A percentile compares a stretch with the other conserved stretches of the same genome.
Conservation (phyloP, 2,888 invertebrate species). For the Caenorhabditis macrosperma region DNA sequence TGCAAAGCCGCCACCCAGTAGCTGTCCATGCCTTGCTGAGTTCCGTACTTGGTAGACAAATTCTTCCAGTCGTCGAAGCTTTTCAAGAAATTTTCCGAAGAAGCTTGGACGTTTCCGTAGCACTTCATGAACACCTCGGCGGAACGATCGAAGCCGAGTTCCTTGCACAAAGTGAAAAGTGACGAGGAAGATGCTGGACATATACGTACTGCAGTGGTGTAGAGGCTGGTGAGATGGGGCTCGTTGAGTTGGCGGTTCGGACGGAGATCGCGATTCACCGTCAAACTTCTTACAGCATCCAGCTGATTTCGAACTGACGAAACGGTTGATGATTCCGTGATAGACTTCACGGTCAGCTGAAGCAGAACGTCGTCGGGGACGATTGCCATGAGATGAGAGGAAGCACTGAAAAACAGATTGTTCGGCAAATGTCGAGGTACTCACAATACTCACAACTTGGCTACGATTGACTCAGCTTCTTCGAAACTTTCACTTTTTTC, state of each 20-base stretch:
- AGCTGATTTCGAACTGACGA: constrained; percentile 1
- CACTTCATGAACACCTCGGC: constrained; percentile 42
- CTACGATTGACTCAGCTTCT: constrained; percentile 18
- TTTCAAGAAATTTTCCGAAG: constrained; percentile 20
- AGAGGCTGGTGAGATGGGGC: constrained; percentile 6
- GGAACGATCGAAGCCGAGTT: constrained; percentile 32
- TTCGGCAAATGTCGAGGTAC: background rate
- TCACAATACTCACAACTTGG: constrained; percentile 23
- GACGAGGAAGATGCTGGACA: background rate
- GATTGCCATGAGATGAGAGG: constrained; percentile 16
- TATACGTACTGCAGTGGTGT: constrained; percentile 19
- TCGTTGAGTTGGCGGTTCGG: constrained; percentile 15
- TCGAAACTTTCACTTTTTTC: constrained; percentile 4
- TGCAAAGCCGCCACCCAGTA: constrained; percentile 45
- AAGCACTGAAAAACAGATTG: constrained; percentile 23
- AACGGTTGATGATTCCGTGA: background rate
- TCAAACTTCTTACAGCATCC: background rate
- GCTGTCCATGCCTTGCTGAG: constrained; percentile 39
- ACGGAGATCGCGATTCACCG: constrained; percentile 15
- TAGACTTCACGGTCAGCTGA: constrained; percentile 1
- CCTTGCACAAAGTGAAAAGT: constrained; percentile 15
- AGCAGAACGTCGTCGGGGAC: constrained; percentile 43
- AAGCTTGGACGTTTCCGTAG: background rate
- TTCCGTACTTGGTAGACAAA: constrained; percentile 44
- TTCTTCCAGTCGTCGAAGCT: constrained; percentile 44